Evolutionary conservation across 2,888 invertebrate genomes (phyloP).

Genomic region (Suillia variegata): DNA sequence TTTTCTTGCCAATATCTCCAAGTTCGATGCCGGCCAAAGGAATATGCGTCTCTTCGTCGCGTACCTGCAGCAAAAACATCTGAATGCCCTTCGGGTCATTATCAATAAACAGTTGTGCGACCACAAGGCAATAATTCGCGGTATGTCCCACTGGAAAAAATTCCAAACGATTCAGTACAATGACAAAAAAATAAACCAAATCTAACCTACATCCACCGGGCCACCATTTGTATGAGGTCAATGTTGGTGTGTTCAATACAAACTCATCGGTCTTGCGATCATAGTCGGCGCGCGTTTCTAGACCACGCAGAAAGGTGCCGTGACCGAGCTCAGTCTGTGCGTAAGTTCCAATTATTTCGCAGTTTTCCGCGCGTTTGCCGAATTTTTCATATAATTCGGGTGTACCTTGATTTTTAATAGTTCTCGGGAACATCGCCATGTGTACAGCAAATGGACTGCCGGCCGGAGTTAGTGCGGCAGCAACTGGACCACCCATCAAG

Average conservation of each 20-base stretch:
- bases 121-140: constrained; percentile 86
- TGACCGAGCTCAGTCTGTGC: constrained; percentile 96
- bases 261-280: constrained; percentile 75
- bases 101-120: constrained; percentile 84
- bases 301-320: constrained; percentile 83
- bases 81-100: constrained; percentile 85
- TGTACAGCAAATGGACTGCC: constrained; percentile 68
- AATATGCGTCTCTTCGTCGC: constrained; percentile 84
- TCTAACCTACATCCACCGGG: constrained; percentile 81
- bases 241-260: constrained; percentile 80
- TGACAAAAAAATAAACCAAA: no score
- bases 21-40: constrained; percentile 84
- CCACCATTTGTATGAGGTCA: constrained; percentile 94
- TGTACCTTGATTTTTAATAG: constrained; percentile 82
- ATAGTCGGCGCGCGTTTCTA: constrained; percentile 90
- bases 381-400: constrained; percentile 84
- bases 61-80: constrained; percentile 86
- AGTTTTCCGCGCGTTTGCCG: constrained; percentile 78
- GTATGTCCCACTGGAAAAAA: constrained; percentile 81
- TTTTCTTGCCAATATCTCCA: constrained; percentile 93
- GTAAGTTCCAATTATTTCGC: constrained; percentile 86
- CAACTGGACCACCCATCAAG: constrained; percentile 23
- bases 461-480: constrained; percentile 30
- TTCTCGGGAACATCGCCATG: constrained; percentile 87
- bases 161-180: no score